phyloP scores from a whole-genome alignment of 2,888 invertebrate species.

The Nymphalis urticae region DNA sequence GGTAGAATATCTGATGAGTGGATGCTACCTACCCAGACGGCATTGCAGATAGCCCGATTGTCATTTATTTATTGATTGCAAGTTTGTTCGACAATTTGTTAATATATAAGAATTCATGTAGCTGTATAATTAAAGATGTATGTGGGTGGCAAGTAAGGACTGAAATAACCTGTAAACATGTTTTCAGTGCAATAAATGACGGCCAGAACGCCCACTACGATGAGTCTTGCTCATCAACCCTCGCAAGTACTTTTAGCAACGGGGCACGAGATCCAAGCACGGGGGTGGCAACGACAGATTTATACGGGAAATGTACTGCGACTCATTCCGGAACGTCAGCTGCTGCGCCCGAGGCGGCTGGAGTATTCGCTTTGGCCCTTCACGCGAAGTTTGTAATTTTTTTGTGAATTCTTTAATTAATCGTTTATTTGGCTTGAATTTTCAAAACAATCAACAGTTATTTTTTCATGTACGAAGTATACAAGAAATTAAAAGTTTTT shows the following conservation, averaged over 20 bases:
- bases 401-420: not conserved
- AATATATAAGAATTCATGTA: no score
- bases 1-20: no score
- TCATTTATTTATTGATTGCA: no score
- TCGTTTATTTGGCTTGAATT: no score
- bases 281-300: constrained; percentile 98
- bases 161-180: not conserved
- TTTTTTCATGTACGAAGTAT: no score
- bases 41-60: no score
- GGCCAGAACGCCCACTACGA: constrained; percentile 99
- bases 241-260: constrained; percentile 99
- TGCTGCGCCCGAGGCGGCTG: constrained; percentile 99
- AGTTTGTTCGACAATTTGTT: no score
- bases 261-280: constrained; percentile 99
- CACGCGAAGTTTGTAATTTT: constrained; percentile 95
- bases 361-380: constrained; percentile 97
- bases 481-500: not conserved
- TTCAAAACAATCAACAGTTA: no score
- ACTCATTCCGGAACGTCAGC: constrained; percentile 99
- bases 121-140: no score
- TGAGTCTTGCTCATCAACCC: constrained; percentile 98
- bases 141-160: not conserved
- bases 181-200: constrained; percentile 95
- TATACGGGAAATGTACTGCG: constrained; percentile 99
- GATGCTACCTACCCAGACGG: no score